Percentiles rank a stretch among this genome's conserved stretches.
Evolutionary conservation across 2,797 vertebrate species (phyloP).

Genomic region (Lemur catta): DNA sequence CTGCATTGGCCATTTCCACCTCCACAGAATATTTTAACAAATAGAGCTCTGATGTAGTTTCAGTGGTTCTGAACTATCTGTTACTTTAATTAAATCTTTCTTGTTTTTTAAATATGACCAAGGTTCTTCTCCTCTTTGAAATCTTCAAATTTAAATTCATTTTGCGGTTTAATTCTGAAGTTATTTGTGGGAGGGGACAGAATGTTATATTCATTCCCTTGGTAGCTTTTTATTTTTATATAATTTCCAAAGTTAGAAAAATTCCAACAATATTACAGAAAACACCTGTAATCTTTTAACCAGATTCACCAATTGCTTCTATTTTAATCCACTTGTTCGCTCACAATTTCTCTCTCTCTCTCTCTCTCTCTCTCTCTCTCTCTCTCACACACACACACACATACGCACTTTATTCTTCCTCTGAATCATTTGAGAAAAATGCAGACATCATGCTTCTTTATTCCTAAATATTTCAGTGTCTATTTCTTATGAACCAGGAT

Average conservation of each 20-base stretch:
- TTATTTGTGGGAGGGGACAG: not conserved
- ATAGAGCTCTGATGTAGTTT: not conserved
- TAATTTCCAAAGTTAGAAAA: not conserved
- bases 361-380: too few species aligned
- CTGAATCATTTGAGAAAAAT: not conserved
- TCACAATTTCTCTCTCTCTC: not conserved
- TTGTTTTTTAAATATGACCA: not conserved
- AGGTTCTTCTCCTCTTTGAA: not conserved
- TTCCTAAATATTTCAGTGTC: not conserved
- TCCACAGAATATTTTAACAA: not conserved
- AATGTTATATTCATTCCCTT: not conserved
- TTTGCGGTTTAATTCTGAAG: not conserved
- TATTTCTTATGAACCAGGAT: not conserved
- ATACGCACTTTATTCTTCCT: not conserved
- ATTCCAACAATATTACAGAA: not conserved
- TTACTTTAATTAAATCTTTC: not conserved
- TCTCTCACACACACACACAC: too few species aligned
- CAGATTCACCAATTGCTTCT: not conserved
- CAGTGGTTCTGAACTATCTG: not conserved
- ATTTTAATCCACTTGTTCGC: not conserved
- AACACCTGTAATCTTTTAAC: not conserved
- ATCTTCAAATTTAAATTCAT: not conserved
- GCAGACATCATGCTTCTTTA: not conserved
- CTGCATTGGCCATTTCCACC: not conserved
- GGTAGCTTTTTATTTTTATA: not conserved